phyloP scores from a whole-genome alignment of 2,797 vertebrate species.

The Danionella dracula region DNA sequence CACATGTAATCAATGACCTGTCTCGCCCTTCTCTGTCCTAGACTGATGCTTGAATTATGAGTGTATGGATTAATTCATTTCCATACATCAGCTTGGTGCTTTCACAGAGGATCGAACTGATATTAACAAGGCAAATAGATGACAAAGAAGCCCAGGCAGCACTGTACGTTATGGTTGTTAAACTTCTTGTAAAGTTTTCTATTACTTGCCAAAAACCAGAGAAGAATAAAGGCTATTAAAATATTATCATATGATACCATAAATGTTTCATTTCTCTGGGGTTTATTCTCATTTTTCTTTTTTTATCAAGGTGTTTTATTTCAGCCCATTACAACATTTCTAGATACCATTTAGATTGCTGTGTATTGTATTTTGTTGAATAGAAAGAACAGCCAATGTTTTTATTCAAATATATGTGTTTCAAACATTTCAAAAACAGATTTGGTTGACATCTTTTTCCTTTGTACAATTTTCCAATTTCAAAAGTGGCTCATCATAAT shows the following conservation, averaged over 20 bases:
- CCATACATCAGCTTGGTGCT: conserved; percentile 6
- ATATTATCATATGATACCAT: conserved; percentile 50
- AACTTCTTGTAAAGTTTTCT: conserved; percentile 43
- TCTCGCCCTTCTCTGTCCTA: conserved; percentile 25
- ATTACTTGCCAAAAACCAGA: conserved; percentile 35
- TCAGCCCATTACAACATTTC: not conserved
- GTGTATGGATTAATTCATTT: conserved; percentile 24
- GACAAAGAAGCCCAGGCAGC: not conserved
- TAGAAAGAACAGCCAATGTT: too few relatives aligned
- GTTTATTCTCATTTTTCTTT: not conserved
- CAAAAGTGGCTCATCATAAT: too few relatives aligned
- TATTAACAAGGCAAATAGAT: conserved; percentile 4
- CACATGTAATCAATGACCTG: conserved; percentile 17
- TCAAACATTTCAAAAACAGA: too few relatives aligned
- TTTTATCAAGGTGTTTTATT: conserved; percentile 17
- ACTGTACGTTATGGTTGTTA: conserved; percentile 30
- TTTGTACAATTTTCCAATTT: too few relatives aligned
- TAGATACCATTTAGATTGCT: too few relatives aligned
- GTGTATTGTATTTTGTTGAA: too few relatives aligned
- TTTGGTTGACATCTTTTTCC: too few relatives aligned
- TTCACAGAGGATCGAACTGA: conserved; percentile 2
- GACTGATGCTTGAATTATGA: conserved; percentile 28
- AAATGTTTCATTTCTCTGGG: conserved; percentile 44
- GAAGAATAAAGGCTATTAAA: conserved; percentile 51
- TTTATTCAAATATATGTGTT: too few relatives aligned